Evolutionary conservation across 2,113 vertebrate genomes (phyloP).

Genomic region (Aythya baeri): DNA sequence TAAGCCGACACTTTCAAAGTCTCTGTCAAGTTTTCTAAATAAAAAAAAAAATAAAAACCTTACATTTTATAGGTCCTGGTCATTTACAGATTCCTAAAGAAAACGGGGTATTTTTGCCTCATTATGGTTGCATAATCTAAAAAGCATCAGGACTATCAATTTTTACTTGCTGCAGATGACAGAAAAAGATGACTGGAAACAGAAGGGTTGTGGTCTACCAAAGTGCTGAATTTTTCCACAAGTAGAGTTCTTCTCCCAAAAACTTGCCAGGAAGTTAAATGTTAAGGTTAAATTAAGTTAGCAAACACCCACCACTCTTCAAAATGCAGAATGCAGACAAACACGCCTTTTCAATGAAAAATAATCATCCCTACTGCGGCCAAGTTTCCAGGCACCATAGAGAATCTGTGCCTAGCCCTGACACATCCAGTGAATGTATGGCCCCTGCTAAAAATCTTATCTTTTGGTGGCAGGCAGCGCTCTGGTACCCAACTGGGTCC

Average conservation of each 20-base stretch:
- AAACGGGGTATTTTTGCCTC: background rate
- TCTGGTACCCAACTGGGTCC: background rate
- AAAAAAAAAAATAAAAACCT: background rate
- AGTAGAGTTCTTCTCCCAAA: background rate
- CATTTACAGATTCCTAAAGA: background rate
- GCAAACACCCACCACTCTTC: background rate
- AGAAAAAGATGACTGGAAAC: background rate
- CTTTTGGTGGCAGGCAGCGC: background rate
- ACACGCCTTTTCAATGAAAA: background rate
- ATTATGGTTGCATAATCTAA: background rate
- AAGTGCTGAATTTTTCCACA: background rate
- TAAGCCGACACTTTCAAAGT: background rate
- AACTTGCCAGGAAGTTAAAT: background rate
- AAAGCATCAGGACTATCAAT: background rate
- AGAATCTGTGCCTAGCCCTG: background rate
- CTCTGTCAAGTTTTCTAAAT: background rate
- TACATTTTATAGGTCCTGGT: background rate
- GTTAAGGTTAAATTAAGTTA: background rate
- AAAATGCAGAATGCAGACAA: background rate
- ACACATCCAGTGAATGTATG: background rate
- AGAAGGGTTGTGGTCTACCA: background rate
- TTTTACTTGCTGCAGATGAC: background rate
- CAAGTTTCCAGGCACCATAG: background rate
- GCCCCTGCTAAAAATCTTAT: background rate
- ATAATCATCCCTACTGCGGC: background rate